Base-by-base conservation (phyloP, 2,113 vertebrate genomes). In the Etheostoma spectabile region DNA sequence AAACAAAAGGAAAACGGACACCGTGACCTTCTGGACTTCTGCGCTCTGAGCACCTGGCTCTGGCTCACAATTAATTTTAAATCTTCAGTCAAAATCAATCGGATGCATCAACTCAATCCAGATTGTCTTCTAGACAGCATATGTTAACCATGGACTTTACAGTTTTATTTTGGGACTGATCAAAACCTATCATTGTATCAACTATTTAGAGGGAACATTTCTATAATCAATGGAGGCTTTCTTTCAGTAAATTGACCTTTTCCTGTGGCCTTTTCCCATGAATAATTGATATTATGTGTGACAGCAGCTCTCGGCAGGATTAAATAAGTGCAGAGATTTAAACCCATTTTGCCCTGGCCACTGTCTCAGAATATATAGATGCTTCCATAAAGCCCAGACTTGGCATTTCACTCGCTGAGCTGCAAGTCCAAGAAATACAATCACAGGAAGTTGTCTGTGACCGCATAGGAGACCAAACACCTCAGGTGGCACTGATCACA, bases 171-270 rank as follows among this genome's bases (percentile, higher is more conserved):
- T 12, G 48, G 22, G 2, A 62, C 45, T 27, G 57, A 70, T 79
- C 57, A 82, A 79, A 76, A 81, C 33, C 6, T 72, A 56, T 79
- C 71, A 69, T 62, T 51, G 33, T 62, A 52, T 61, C 24, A 71
- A 53, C 51, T 65, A 55, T 84, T 82, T 73, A 66, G 61, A 83
- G 57, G 59, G 79, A 85, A 82, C 69, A 73, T 92, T 87, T 81
- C 16, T 82, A 82, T 74, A 82, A 92, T 89, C 86, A 82, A 86
- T 81, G 61, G 30, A 24, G 8, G 24, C 46, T 67, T 76, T 83
- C 84, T 72, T 77, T 86, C 45, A 77, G 74, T 72, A 77, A 77
- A 90, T 77, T 89, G 81, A 90, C 89, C 87, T 91, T 93, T 87
- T 66, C 60, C 52, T 24, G 3, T 91, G 89, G 84, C 85, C 87